Evolutionary conservation across 92 coral and sea anemone genomes (phyloP).

Genomic region (Ricordea florida): DNA sequence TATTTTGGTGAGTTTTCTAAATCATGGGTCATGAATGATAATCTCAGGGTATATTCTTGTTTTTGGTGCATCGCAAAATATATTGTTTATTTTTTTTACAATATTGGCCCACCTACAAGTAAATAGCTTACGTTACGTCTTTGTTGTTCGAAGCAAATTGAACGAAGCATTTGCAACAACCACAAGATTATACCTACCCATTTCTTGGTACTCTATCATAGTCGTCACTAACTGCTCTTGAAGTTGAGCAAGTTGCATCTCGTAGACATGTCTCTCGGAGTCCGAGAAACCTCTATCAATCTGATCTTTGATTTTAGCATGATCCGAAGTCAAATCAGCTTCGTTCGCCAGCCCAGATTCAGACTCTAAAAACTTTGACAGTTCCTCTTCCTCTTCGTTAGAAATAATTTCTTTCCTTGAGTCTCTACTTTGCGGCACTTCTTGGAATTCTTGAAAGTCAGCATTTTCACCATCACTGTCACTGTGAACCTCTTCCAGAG

Average conservation of each 20-base stretch:
- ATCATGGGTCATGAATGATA: no score
- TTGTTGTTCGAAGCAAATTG: no score
- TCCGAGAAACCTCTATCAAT: constrained; percentile 20
- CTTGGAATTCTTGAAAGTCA: background rate
- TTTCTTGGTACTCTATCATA: constrained; percentile 94
- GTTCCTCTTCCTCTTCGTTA: background rate
- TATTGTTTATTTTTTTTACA: no score
- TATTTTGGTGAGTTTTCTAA: no score
- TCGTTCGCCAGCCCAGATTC: background rate
- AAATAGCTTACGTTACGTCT: no score
- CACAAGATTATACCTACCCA: constrained; percentile 47
- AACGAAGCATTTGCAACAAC: no score
- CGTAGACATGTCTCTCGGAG: constrained; percentile 84
- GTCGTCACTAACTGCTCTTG: constrained; percentile 95
- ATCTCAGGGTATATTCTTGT: no score
- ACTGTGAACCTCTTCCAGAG: background rate
- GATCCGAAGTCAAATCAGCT: background rate
- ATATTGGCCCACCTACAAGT: no score
- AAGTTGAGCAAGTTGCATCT: constrained; percentile 89
- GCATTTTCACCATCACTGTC: background rate
- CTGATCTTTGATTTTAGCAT: background rate
- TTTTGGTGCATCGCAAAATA: no score
- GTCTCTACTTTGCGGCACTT: background rate
- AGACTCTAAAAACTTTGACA: background rate
- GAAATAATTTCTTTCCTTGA: background rate